Conservation (phyloP, 2,797 vertebrate genomes). For the Distichodus sexfasciatus region DNA sequence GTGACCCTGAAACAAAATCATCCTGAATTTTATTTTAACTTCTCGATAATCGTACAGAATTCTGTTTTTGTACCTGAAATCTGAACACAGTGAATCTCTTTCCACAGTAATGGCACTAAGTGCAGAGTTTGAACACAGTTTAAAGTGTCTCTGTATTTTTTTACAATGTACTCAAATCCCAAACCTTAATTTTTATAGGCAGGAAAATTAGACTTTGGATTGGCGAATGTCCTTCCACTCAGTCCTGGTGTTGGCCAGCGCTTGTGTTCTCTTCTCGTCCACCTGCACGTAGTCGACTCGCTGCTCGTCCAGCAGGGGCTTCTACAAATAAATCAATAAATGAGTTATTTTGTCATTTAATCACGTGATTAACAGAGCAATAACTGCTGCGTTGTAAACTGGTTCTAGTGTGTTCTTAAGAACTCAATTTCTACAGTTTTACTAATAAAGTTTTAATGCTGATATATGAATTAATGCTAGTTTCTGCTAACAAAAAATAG, state of each 20-base stretch:
- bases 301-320: slow-evolving; percentile 82
- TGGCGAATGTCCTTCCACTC: slow-evolving; percentile 95
- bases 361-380: background rate
- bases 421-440: too few relatives aligned
- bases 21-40: background rate
- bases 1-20: background rate
- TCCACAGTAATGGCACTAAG: too few relatives aligned
- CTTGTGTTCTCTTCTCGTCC: slow-evolving; percentile 96
- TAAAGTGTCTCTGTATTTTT: too few relatives aligned
- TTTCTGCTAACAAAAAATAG: too few relatives aligned
- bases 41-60: background rate
- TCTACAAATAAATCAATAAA: slow-evolving; percentile 69
- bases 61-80: background rate
- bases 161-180: too few relatives aligned
- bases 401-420: too few relatives aligned
- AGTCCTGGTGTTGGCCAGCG: slow-evolving; percentile 91
- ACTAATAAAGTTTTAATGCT: too few relatives aligned
- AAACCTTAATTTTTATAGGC: too few relatives aligned
- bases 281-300: slow-evolving; percentile 95
- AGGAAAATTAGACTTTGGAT: slow-evolving; percentile 88
- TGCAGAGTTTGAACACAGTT: too few relatives aligned
- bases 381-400: too few relatives aligned
- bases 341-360: background rate
- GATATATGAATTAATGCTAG: too few relatives aligned
- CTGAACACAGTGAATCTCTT: background rate